Base-by-base conservation (phyloP, 2,888 invertebrate species). In the Drosophila gaucha region DNA sequence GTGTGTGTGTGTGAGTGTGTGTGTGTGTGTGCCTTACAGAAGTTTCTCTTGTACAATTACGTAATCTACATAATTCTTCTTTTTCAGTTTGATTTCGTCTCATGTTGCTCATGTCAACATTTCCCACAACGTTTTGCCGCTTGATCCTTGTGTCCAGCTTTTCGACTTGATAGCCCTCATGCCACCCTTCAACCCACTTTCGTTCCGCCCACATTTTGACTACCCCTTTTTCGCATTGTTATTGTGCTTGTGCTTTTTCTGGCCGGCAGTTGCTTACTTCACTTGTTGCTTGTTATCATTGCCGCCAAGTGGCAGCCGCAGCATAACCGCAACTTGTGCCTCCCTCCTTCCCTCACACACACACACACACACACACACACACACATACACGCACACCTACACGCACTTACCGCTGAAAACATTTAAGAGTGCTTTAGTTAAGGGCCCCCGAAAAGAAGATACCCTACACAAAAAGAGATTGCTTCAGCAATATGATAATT, bases 41-140 rank as follows among this genome's bases (percentile, higher is more conserved):
- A 70, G 82, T 85, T 87, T 85, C 67, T 50, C 80, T 62, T 83
- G 82, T 83, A 80, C 82, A 88, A 83, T 88, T 88, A 87, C 82
- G 78, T 80, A 88, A 88, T 83, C 89, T 88, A 83, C 82, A 83
- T 83, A 83, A 88, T 85, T 88, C 87, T 76, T 41, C 67, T 73
- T 69, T 62, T 85, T 70, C 75, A 77, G 68, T 87, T 83, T 74
- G 86, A 85, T 80, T 88, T 86, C 80, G 52, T 80, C 85, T 84
- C 87, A 84, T 88, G 82, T 82, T 72, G 47, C 66, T 49, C 78
- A 77, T 88, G 82, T 84, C 80, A 84, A 84, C 89, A 88, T 77
- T 62, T 78, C 63, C 82, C 78, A 86, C 85, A 79, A 54, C 58
- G 62, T 80, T 66, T 76, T 75, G 36, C 77, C 38, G 65, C 41